phyloP scores from a whole-genome alignment of 92 coral and sea anemone species.

The Montipora capitata region DNA sequence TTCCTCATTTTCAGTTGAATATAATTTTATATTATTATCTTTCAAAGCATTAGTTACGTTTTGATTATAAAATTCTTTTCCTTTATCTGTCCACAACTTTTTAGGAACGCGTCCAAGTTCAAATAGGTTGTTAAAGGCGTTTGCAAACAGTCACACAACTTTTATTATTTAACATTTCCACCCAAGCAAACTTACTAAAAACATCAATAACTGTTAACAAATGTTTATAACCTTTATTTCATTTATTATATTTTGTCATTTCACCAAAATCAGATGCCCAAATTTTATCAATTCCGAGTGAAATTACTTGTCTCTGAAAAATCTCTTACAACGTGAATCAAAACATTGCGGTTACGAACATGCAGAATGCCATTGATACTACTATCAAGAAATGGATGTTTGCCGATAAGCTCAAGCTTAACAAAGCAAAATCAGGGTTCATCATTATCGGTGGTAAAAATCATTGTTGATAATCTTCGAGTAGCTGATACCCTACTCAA shows the following conservation, averaged over 20 bases:
- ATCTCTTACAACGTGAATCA: too few relatives aligned
- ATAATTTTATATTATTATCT: not conserved
- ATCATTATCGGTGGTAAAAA: too few relatives aligned
- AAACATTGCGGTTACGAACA: too few relatives aligned
- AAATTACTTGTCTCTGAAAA: too few relatives aligned
- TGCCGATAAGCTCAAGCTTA: too few relatives aligned
- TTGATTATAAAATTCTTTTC: not conserved
- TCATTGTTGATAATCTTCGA: too few relatives aligned
- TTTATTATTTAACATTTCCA: not conserved
- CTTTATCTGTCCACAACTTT: not conserved
- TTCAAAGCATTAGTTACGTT: not conserved
- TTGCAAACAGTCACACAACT: not conserved
- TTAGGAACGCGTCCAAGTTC: not conserved
- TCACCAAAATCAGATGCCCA: too few relatives aligned
- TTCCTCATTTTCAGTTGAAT: not conserved
- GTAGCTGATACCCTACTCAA: too few relatives aligned
- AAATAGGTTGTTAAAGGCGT: not conserved
- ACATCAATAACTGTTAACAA: not conserved
- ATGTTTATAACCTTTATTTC: not conserved
- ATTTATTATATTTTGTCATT: not conserved
- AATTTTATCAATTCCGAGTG: too few relatives aligned
- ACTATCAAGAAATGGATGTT: too few relatives aligned
- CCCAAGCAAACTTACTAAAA: not conserved
- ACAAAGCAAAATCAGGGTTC: too few relatives aligned
- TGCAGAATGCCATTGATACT: too few relatives aligned